phyloP scores from a whole-genome alignment of 2,888 invertebrate genomes.

The Poecilobothrus nobilitatus region DNA sequence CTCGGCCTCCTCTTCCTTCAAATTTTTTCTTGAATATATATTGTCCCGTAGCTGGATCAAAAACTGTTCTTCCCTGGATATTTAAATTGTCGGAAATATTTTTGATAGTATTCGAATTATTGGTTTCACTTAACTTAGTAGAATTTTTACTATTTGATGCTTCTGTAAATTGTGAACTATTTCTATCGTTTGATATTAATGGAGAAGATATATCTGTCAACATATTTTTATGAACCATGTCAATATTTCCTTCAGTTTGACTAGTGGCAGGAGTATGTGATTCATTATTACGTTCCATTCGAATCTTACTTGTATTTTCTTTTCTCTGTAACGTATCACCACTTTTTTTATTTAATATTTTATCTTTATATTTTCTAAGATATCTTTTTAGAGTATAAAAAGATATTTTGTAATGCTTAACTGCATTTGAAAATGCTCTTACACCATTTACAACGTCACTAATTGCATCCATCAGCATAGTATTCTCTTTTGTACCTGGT shows the following conservation, averaged over 20 bases:
- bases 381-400: neutral
- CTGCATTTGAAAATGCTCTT: neutral
- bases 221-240: neutral
- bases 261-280: neutral
- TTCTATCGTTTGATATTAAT: neutral
- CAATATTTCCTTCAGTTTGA: neutral
- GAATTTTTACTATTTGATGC: neutral
- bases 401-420: neutral
- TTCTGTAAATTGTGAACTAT: neutral
- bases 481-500: neutral
- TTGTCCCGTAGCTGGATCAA: neutral
- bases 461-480: neutral
- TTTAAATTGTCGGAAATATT: neutral
- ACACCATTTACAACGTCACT: neutral
- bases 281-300: too few relatives aligned
- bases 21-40: neutral
- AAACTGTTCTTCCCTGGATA: neutral
- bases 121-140: neutral
- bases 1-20: neutral
- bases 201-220: neutral
- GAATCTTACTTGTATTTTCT: neutral
- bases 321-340: neutral
- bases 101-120: neutral
- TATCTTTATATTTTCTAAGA: neutral
- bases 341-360: neutral